phyloP scores from a whole-genome alignment of 2,113 vertebrate genomes.

The Opisthocomus hoazin region DNA sequence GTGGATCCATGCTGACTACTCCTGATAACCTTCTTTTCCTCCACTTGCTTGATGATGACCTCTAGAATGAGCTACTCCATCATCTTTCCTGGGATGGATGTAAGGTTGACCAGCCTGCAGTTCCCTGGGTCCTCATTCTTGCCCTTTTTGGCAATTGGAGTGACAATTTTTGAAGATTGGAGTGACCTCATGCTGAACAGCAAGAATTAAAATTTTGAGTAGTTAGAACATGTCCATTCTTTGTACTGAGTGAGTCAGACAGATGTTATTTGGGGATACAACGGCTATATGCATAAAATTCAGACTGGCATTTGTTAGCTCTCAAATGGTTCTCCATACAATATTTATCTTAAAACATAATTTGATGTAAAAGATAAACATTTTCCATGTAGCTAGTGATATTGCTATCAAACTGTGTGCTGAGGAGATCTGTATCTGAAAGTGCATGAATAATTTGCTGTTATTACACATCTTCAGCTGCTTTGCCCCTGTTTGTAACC shows the following conservation, averaged over 20 bases:
- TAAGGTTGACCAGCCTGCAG: too few species aligned
- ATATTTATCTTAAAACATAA: neutral
- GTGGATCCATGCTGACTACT: too few species aligned
- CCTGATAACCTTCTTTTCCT: too few species aligned
- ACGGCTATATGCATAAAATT: neutral
- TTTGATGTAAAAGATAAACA: neutral
- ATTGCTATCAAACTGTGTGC: neutral
- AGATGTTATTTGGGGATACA: neutral
- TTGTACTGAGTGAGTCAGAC: neutral
- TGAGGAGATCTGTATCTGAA: neutral
- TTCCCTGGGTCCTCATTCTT: too few species aligned
- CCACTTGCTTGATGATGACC: too few species aligned
- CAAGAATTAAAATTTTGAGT: neutral
- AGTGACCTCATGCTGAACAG: neutral
- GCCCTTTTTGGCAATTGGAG: too few species aligned
- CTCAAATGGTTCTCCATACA: neutral
- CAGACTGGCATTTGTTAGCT: neutral
- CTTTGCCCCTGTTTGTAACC: neutral
- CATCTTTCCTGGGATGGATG: too few species aligned
- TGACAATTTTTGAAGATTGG: too few species aligned
- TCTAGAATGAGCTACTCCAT: too few species aligned
- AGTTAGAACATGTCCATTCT: neutral
- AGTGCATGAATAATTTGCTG: neutral
- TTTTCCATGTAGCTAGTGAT: neutral
- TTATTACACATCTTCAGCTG: neutral